These are phyloP conservation scores for Tamandua tetradactyla DNA, from an alignment of 2,797 vertebrate genomes.

Conservation along the genomic window DNA sequence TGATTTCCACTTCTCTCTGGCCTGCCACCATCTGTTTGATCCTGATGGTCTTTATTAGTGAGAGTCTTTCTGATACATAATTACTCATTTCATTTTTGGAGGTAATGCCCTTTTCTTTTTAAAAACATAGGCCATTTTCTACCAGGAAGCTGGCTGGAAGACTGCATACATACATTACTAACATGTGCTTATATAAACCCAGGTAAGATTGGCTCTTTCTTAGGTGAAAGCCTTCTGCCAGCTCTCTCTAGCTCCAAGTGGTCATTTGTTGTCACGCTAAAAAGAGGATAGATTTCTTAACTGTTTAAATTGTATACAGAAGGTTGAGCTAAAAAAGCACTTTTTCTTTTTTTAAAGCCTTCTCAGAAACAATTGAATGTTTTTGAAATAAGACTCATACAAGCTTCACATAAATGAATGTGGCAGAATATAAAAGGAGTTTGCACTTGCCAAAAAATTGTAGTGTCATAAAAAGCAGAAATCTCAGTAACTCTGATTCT, in stretches of 20 bases:
- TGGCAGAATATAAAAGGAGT: constrained; percentile 76
- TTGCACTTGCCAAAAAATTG: constrained; percentile 76
- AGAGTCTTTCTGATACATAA: background rate
- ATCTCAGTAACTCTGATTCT: constrained; percentile 62
- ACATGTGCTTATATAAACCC: background rate
- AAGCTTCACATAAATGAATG: constrained; percentile 76
- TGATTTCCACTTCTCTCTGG: background rate
- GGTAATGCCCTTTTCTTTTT: background rate
- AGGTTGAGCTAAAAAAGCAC: constrained; percentile 64
- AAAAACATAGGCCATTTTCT: constrained; percentile 6
- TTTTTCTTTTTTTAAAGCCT: constrained; percentile 38
- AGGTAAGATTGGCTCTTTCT: background rate
- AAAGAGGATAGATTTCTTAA: background rate
- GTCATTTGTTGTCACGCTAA: constrained; percentile 46
- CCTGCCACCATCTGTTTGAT: too few relatives aligned
- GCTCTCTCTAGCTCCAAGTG: constrained; percentile 24
- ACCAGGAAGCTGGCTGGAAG: constrained; percentile 8
- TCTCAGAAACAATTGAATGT: constrained; percentile 79
- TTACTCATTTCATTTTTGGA: constrained; percentile 13
- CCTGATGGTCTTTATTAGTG: background rate
- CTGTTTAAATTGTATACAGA: constrained; percentile 70
- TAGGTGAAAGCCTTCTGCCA: background rate
- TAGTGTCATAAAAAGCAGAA: constrained; percentile 60
- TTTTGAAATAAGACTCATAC: constrained; percentile 78
- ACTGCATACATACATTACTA: background rate